A percentile compares a stretch with the other conserved stretches of the same genome.
phyloP scores from a whole-genome alignment of 1,140 invertebrate species.

The Halesus radiatus region DNA sequence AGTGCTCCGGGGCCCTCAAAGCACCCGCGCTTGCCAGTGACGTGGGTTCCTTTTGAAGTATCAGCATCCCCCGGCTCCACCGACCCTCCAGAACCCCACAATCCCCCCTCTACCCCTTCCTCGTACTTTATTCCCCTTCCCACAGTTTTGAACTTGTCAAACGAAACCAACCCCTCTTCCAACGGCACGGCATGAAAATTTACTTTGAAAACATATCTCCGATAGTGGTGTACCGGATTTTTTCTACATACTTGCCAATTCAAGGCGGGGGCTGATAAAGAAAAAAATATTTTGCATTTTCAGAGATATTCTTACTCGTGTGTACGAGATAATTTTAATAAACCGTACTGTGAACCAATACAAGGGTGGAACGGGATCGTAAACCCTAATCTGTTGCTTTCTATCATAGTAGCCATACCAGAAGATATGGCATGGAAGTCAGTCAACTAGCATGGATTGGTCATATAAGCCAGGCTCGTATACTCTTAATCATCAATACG shows the following conservation, averaged over 20 bases:
- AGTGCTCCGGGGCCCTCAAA: constrained; percentile 21
- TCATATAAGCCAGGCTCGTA: no score
- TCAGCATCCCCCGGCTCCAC: constrained; percentile 27
- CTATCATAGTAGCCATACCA: no score
- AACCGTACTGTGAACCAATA: no score
- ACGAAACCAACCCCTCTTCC: constrained; percentile 35
- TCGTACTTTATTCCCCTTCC: background rate
- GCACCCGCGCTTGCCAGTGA: constrained; percentile 46
- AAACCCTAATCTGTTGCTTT: no score
- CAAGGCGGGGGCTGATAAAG: background rate
- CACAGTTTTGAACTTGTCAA: constrained; percentile 45
- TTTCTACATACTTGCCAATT: constrained; percentile 11
- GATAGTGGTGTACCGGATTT: constrained; percentile 5
- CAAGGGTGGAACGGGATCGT: no score
- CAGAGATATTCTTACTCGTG: background rate
- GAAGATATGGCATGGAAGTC: no score
- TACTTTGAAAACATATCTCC: constrained; percentile 20
- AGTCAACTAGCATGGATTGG: no score
- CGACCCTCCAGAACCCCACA: background rate
- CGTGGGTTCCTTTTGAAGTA: constrained; percentile 57
- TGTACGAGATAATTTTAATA: no score
- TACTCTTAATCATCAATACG: no score
- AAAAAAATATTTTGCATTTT: background rate
- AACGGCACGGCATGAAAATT: constrained; percentile 45
- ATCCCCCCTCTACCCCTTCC: background rate